These are phyloP conservation scores for Myocastor coypus DNA, from an alignment of 2,113 vertebrate genomes.

Conservation along the genomic window DNA sequence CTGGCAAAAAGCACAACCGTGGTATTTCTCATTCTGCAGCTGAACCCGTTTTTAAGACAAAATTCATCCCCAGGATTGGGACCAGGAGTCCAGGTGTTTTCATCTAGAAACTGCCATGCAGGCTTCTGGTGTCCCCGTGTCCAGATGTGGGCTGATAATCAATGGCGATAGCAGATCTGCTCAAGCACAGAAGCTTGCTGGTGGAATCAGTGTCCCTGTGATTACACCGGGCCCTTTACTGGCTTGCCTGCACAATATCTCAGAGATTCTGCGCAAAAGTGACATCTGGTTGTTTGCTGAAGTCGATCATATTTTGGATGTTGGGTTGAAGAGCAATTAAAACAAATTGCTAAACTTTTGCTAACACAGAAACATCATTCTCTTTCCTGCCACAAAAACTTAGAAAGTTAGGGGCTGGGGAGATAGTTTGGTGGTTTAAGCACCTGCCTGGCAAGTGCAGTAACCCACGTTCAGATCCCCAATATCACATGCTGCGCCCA, in stretches of 20 bases:
- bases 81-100: constrained; percentile 93
- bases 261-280: constrained; percentile 96
- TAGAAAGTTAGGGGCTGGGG: constrained; percentile 89
- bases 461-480: no score
- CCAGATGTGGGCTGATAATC: constrained; percentile 94
- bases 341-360: constrained; percentile 96
- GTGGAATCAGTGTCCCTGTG: constrained; percentile 94
- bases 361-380: constrained; percentile 94
- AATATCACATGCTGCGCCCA: no score
- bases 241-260: constrained; percentile 95
- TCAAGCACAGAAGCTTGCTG: constrained; percentile 93
- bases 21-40: constrained; percentile 94
- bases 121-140: constrained; percentile 94
- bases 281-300: constrained; percentile 93
- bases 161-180: constrained; percentile 95
- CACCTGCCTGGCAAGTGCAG: no score
- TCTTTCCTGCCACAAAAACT: constrained; percentile 96
- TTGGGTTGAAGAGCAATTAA: constrained; percentile 96
- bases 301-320: constrained; percentile 95
- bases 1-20: constrained; percentile 94
- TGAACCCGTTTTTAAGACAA: constrained; percentile 93
- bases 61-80: constrained; percentile 94
- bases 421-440: no score
- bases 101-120: constrained; percentile 95
- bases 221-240: constrained; percentile 94